Evolutionary conservation across 2,888 invertebrate species (phyloP).

Genomic region (Drosophila pullipes): DNA sequence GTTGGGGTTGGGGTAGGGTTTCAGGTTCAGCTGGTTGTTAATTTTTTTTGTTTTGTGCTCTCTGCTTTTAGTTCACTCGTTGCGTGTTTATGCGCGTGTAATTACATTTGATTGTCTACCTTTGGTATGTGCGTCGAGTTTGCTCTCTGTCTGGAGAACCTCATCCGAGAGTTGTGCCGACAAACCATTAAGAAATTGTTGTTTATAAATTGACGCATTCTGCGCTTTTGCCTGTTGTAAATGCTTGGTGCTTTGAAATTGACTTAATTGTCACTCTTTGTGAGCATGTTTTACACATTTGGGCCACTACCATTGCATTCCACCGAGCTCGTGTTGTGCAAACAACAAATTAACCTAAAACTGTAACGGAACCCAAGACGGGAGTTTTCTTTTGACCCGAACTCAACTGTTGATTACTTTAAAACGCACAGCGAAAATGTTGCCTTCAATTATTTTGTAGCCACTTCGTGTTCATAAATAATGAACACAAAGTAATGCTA

Average conservation of each 20-base stretch:
- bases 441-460: slow-evolving; percentile 69
- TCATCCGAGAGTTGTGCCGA: slow-evolving; percentile 1
- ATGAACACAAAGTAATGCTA: slow-evolving; percentile 45
- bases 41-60: not conserved
- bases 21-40: slow-evolving; percentile 62
- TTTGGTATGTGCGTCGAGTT: slow-evolving; percentile 28
- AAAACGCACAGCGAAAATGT: slow-evolving; percentile 55
- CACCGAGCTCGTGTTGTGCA: slow-evolving; percentile 55
- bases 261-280: slow-evolving; percentile 76
- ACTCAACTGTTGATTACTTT: slow-evolving; percentile 68
- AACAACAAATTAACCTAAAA: slow-evolving; percentile 50
- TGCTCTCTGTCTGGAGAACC: not conserved
- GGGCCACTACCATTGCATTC: slow-evolving; percentile 57
- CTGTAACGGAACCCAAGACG: not conserved
- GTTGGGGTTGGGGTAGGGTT: not conserved
- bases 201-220: slow-evolving; percentile 56
- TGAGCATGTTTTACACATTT: slow-evolving; percentile 72
- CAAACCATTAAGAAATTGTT: slow-evolving; percentile 60
- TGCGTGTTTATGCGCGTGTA: slow-evolving; percentile 80
- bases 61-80: slow-evolving; percentile 37
- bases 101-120: slow-evolving; percentile 77
- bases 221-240: slow-evolving; percentile 40
- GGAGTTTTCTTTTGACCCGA: not conserved
- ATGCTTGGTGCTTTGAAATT: slow-evolving; percentile 66
- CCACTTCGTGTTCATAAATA: slow-evolving; percentile 75